Base-by-base conservation (phyloP, 2,888 invertebrate genomes). In the Onchidella celtica region DNA sequence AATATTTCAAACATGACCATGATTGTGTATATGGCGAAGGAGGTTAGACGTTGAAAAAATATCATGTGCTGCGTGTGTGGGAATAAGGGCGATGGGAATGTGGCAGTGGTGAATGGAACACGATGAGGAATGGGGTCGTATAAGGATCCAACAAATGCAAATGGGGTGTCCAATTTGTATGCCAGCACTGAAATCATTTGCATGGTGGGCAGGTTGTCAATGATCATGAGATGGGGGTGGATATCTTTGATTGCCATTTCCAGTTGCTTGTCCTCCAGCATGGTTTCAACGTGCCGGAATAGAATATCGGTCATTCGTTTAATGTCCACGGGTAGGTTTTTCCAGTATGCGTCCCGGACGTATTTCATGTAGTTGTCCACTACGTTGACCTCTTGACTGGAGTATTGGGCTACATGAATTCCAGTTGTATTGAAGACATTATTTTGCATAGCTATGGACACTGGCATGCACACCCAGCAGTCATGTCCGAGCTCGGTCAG, bases 391-490 rank as follows among this genome's bases (percentile, higher is more conserved):
- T 59, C 47, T 0, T 32, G 32, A 24, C 32, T 55, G 6, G 75
- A 36, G 65, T 79, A 76, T 36, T 55, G 47, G 1, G 79, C 4
- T 9, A 83, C 70, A 21, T 36, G 36, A 61, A 83, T n/a, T 57
- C 76, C 65, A 29, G 79, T 79, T 11, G 69, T 76, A 57, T 83
- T 70, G 66, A 77, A 57, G n/a, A 77, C 77, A 32, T 32, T 65
- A 29, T 32, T 66, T 24, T 77, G 77, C 2, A 61, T 40, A 24
- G 76, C 83, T 47, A 83, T 24, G 9, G 57, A 80, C 21, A 70
- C 83, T 0, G 83, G 80, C 72, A 83, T 83, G 38, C 80, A 80
- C 24, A 83, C 27, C 83, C 83, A 83, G n/a, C 76, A 61, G 61
- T 83, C 61, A 57, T 83, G 83, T 1, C 80, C 80, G 21, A 69